Conservation (phyloP, 2,888 invertebrate genomes). For the Stomorhina lunata region DNA sequence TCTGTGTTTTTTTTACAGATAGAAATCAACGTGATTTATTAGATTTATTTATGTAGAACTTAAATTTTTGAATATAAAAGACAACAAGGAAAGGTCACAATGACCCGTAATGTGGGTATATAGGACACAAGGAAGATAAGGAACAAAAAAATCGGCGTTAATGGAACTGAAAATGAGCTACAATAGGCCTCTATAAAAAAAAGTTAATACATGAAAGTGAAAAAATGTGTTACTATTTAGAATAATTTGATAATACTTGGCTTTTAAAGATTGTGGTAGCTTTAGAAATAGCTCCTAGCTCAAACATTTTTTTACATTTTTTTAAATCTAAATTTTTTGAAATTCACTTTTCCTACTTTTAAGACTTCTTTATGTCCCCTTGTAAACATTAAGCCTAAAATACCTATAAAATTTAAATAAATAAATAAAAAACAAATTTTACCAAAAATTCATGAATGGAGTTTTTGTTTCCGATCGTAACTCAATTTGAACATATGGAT, state of each 20-base stretch:
- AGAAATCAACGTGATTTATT: constrained; percentile 68
- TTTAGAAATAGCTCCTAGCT: too few relatives aligned
- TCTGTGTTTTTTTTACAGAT: constrained; percentile 7
- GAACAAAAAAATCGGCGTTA: background rate
- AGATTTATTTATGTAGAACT: constrained; percentile 42
- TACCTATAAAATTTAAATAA: background rate
- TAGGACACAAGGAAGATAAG: background rate
- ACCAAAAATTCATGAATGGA: constrained; percentile 19
- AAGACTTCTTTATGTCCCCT: too few relatives aligned
- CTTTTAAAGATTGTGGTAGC: too few relatives aligned
- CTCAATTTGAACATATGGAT: constrained; percentile 33
- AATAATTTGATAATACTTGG: too few relatives aligned
- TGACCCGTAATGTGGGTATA: constrained; percentile 61
- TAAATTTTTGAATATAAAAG: constrained; percentile 38
- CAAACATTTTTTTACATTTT: background rate
- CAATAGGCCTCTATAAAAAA: too few relatives aligned
- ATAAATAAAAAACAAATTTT: background rate
- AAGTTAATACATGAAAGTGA: too few relatives aligned
- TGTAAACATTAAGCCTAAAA: background rate
- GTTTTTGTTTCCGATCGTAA: background rate
- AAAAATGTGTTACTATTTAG: too few relatives aligned
- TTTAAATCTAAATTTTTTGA: background rate
- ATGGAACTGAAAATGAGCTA: background rate
- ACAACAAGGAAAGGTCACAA: constrained; percentile 61
- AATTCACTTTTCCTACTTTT: too few relatives aligned